Conservation (phyloP, 2,888 invertebrate species). For the Macroteleia sp. region DNA sequence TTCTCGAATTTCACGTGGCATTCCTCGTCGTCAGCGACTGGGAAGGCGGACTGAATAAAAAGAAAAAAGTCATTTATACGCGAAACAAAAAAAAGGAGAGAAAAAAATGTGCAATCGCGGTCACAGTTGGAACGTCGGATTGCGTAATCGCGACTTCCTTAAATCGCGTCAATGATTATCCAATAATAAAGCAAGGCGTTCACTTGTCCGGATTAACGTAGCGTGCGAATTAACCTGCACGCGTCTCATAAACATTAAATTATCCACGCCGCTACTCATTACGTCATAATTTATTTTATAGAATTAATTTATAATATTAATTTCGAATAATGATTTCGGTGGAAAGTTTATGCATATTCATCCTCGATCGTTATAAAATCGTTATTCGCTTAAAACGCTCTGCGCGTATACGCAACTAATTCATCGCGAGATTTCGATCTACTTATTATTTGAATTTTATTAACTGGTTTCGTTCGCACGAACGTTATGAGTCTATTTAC, state of each 20-base stretch:
- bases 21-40: slow-evolving; percentile 74
- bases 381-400: slow-evolving; percentile 33
- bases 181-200: slow-evolving; percentile 16
- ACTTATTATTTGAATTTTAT: slow-evolving; percentile 49
- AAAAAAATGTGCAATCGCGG: slow-evolving; percentile 33
- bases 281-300: slow-evolving; percentile 46
- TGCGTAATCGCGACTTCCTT: slow-evolving; percentile 52
- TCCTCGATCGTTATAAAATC: slow-evolving; percentile 50
- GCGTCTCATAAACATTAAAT: slow-evolving; percentile 53
- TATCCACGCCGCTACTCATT: slow-evolving; percentile 48
- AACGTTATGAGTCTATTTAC: slow-evolving; percentile 40
- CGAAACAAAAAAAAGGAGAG: not conserved
- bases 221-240: slow-evolving; percentile 55
- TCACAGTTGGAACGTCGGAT: slow-evolving; percentile 31
- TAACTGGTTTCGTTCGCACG: slow-evolving; percentile 50
- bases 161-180: slow-evolving; percentile 42
- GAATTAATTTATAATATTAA: slow-evolving; percentile 52
- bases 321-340: slow-evolving; percentile 39
- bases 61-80: slow-evolving; percentile 6
- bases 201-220: slow-evolving; percentile 20
- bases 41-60: slow-evolving; percentile 39
- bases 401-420: slow-evolving; percentile 26
- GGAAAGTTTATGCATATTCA: slow-evolving; percentile 61
- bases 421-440: slow-evolving; percentile 48
- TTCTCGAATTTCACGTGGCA: slow-evolving; percentile 79